Percentiles rank a stretch among this genome's conserved stretches.
phyloP scores from a whole-genome alignment of 2,888 invertebrate genomes.

The Drosophila monieri region DNA sequence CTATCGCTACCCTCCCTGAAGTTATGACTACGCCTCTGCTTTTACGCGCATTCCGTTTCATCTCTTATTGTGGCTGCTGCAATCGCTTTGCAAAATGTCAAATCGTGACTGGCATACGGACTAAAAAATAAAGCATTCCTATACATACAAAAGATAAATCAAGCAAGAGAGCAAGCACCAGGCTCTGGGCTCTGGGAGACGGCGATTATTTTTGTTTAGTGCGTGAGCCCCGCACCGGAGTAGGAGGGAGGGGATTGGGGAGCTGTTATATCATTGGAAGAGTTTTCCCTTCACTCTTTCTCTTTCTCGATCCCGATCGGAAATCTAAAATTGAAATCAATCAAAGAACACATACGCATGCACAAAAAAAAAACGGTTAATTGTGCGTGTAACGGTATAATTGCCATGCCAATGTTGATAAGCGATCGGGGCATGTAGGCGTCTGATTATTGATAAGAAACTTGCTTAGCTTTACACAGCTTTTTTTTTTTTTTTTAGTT shows the following conservation, averaged over 20 bases:
- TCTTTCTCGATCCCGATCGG: neutral
- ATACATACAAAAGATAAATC: slow-evolving; percentile 5
- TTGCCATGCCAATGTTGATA: slow-evolving; percentile 20
- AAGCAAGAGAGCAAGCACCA: neutral
- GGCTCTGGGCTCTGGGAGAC: too few relatives aligned
- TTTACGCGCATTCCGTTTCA: slow-evolving; percentile 4
- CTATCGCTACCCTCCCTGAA: neutral
- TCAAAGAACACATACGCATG: slow-evolving; percentile 14
- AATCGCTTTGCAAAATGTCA: slow-evolving; percentile 30
- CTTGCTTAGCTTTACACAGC: slow-evolving; percentile 13
- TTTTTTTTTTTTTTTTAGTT: slow-evolving; percentile 14
- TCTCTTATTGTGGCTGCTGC: slow-evolving; percentile 11
- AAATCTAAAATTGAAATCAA: slow-evolving; percentile 30
- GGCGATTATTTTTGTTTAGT: slow-evolving; percentile 18
- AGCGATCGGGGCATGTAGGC: slow-evolving; percentile 36
- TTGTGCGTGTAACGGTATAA: slow-evolving; percentile 35
- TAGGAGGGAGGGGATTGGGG: neutral
- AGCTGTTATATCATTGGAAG: slow-evolving; percentile 27
- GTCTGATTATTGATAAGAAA: slow-evolving; percentile 43
- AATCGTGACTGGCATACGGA: slow-evolving; percentile 35
- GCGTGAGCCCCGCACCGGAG: slow-evolving; percentile 8
- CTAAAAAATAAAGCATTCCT: slow-evolving; percentile 10
- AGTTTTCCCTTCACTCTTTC: neutral
- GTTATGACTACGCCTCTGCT: neutral
- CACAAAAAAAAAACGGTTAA: neutral